phyloP scores from a whole-genome alignment of 2,797 vertebrate genomes.

The Manis pentadactyla region DNA sequence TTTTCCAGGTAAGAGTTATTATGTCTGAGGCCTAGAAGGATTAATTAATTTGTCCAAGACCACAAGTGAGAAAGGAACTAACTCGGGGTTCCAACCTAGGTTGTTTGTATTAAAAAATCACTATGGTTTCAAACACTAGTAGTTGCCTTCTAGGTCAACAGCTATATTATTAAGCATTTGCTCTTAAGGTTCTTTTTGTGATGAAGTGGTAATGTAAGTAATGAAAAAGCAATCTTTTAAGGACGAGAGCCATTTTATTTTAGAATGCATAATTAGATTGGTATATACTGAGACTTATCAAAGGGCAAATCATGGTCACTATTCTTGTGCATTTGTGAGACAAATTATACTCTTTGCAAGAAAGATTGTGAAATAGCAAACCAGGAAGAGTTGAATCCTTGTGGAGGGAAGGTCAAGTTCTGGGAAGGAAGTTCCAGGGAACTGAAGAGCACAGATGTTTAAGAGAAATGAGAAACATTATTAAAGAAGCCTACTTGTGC shows the following conservation, averaged over 20 bases:
- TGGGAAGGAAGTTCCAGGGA: neutral
- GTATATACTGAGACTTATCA: neutral
- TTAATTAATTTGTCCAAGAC: neutral
- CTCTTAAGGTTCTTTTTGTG: neutral
- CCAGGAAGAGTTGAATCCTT: neutral
- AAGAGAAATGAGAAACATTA: neutral
- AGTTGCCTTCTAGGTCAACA: neutral
- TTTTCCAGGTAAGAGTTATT: neutral
- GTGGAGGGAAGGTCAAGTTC: neutral
- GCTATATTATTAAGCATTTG: neutral
- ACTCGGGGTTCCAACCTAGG: neutral
- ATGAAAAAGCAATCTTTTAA: neutral
- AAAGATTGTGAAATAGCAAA: neutral
- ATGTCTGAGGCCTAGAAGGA: neutral
- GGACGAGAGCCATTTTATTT: neutral
- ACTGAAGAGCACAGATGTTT: neutral
- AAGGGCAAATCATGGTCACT: neutral
- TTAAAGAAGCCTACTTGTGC: neutral
- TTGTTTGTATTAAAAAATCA: neutral
- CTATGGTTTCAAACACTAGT: neutral
- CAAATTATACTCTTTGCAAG: neutral
- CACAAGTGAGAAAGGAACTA: neutral
- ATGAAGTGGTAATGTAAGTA: neutral
- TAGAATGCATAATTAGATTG: neutral
- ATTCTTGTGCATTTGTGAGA: neutral